Percentiles rank a stretch among this genome's conserved stretches.
These are phyloP conservation scores for Pterocles gutturalis DNA, from an alignment of 2,113 vertebrate species.

Conservation along the genomic window DNA sequence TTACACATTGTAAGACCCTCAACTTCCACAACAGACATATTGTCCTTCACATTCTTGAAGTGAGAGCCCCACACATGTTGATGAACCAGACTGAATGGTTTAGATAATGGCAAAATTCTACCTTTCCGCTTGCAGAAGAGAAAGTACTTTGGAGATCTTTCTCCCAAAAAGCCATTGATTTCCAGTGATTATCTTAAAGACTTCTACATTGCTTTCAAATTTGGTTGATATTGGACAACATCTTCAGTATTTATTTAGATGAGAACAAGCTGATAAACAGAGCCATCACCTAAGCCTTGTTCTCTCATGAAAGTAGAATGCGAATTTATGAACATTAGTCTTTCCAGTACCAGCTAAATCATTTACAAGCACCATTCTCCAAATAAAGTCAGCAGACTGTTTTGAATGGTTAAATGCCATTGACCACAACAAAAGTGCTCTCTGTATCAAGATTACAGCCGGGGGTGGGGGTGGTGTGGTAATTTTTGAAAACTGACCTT, in stretches of 20 bases:
- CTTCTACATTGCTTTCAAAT: background rate
- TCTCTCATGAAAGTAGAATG: background rate
- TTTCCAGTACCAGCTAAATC: background rate
- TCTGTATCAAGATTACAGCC: background rate
- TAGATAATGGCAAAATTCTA: background rate
- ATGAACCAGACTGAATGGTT: background rate
- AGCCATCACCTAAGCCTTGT: background rate
- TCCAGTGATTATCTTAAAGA: background rate
- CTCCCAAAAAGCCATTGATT: background rate
- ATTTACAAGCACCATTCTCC: background rate
- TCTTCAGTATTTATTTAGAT: background rate
- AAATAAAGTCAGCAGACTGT: background rate
- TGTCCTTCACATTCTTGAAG: background rate
- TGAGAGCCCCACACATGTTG: background rate
- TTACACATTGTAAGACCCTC: rapidly evolving
- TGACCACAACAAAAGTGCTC: background rate
- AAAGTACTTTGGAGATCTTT: background rate
- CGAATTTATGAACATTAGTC: background rate
- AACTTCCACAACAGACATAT: background rate
- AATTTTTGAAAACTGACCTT: background rate
- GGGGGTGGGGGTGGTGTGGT: rapidly evolving
- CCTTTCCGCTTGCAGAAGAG: background rate
- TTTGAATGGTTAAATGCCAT: background rate
- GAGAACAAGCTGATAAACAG: background rate
- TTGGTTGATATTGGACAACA: background rate